Percentiles rank a stretch among this genome's conserved stretches.
These are phyloP conservation scores for Dasyornis broadbenti DNA, from an alignment of 2,113 vertebrate species.

Conservation along the genomic window DNA sequence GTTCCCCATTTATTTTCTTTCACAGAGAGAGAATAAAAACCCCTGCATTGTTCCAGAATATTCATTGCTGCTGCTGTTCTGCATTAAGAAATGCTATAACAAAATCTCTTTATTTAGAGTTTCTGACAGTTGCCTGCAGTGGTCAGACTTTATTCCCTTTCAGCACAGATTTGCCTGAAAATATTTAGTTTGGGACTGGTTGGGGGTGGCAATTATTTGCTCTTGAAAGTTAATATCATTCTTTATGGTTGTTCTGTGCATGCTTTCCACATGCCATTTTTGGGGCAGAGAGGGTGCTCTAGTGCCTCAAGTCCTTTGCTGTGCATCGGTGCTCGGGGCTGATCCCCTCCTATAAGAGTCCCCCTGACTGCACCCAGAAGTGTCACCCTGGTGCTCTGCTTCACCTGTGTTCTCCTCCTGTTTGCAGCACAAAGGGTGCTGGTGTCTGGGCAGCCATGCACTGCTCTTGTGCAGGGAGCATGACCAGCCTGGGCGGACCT, in stretches of 20 bases:
- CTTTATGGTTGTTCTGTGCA: not conserved
- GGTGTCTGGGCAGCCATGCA: too few species aligned
- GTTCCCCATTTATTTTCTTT: conserved; percentile 39
- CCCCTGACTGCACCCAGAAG: not conserved
- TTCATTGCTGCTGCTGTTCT: conserved; percentile 35
- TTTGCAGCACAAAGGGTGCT: not conserved
- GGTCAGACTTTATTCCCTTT: conserved; percentile 16
- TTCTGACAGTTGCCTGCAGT: conserved; percentile 22
- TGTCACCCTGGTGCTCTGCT: rapidly evolving
- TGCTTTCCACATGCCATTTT: not conserved
- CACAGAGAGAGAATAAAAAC: not conserved
- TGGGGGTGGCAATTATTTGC: not conserved
- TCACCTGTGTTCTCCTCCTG: not conserved
- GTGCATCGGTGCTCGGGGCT: rapidly evolving
- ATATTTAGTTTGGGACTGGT: not conserved
- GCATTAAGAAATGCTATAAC: conserved; percentile 36
- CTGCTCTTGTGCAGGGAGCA: not conserved
- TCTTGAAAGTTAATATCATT: not conserved
- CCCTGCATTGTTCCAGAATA: not conserved
- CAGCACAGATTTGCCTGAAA: not conserved
- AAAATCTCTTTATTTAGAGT: conserved; percentile 5
- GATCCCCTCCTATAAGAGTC: not conserved
- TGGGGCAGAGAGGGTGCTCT: not conserved
- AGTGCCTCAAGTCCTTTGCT: not conserved
- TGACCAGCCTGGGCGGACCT: not conserved